Conservation (phyloP, 1,140 invertebrate genomes). For the Amphibalanus amphitrite region DNA sequence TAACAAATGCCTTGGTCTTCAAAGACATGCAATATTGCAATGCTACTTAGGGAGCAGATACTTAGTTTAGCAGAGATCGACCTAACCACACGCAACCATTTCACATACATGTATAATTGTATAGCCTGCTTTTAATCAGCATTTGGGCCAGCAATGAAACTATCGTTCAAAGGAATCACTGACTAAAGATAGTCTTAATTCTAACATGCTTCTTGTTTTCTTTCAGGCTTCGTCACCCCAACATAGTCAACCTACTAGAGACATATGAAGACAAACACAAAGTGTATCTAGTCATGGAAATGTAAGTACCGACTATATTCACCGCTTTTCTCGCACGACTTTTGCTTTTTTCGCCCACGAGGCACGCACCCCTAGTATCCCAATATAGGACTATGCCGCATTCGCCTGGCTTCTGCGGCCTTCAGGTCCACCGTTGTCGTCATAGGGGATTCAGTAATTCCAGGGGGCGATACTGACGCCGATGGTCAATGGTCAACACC, state of each 20-base stretch:
- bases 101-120: background rate
- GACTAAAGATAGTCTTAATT: background rate
- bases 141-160: background rate
- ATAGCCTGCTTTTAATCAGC: background rate
- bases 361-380: too few species aligned
- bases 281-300: conserved; percentile 97
- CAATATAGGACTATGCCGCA: too few species aligned
- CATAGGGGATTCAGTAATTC: too few species aligned
- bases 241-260: conserved; percentile 95
- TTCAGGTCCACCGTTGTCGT: too few species aligned
- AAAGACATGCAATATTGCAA: too few species aligned
- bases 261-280: conserved; percentile 96
- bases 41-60: background rate
- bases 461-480: too few species aligned
- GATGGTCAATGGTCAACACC: too few species aligned
- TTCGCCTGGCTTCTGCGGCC: too few species aligned
- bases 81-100: background rate
- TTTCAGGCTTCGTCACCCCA: conserved; percentile 88
- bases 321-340: too few species aligned
- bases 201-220: background rate
- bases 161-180: background rate
- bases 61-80: background rate
- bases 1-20: too few species aligned
- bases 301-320: conserved; percentile 52
- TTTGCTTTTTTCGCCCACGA: too few species aligned